Evolutionary conservation across 2,888 invertebrate genomes (phyloP), one percentile per base, ranked within the genome.

Genomic region (Ophion ellenae): DNA sequence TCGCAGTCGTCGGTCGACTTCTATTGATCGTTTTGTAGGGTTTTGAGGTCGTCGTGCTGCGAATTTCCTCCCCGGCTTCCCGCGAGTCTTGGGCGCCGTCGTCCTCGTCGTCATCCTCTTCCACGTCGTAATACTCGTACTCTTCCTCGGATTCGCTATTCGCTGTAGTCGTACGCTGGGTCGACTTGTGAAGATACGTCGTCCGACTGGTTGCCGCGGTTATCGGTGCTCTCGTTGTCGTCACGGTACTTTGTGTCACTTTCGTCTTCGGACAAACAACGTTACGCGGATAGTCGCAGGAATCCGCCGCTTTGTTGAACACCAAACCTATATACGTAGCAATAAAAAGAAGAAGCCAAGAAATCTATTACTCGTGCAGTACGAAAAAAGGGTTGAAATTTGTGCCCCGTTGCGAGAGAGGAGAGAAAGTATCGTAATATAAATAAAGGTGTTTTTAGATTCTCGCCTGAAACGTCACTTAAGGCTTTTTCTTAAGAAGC

Each of bases 291-390:
- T 98, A 98, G 94, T 98, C 98, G 91, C 98, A 98, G 0, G 98
- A 98, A 93, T 98, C 98, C 0, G 98, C 97, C 0, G 96, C 97
- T 91, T 98, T 98, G 94, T 98, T 98, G 94, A 98, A 98, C 92
- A 97, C 97, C 11, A 98, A 95, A 40, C 98, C 98, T 97, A 93
- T 11, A 90, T 90, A 14, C 6, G 47, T n/a, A 53, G 28, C 7
- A 5, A 10, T n/a, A 10, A 36, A 6, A 59, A 73, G 36, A 36
- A 11, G 4, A 40, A 40, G 40, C 9, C 40, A 40, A 40, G 5
- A 9, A 40, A 40, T 40, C 9, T 40, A 40, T 40, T 40, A 40
- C 40, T 40, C 40, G 40, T 40, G 2, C 40, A 7, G 5, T 40
- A 40, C 40, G 40, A 40, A 9, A 40, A 40, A 40, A 40, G 6